These are phyloP conservation scores for Nematolebias whitei DNA, from an alignment of 2,113 vertebrate genomes.

Conservation along the genomic window DNA sequence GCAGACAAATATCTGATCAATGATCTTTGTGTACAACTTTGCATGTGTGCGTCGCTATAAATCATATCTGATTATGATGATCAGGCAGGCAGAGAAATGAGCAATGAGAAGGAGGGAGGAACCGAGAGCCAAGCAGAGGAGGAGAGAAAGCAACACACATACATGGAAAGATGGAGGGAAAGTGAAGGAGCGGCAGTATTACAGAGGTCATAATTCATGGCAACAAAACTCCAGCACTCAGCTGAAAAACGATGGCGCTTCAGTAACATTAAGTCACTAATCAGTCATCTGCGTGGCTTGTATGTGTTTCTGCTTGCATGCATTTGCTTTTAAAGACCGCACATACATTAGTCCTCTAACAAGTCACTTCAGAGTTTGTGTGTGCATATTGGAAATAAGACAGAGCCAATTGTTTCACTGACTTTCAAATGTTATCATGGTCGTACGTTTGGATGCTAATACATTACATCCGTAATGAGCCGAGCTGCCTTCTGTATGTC, in stretches of 20 bases:
- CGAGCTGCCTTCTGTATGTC: neutral
- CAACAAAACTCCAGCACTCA: slow-evolving; percentile 57
- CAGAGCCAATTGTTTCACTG: slow-evolving; percentile 26
- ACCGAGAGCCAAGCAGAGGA: slow-evolving; percentile 9
- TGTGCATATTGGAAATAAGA: slow-evolving; percentile 1
- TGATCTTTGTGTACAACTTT: slow-evolving; percentile 18
- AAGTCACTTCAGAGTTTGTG: slow-evolving; percentile 23
- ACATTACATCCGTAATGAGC: slow-evolving; percentile 17
- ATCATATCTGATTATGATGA: slow-evolving; percentile 68
- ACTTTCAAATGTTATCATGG: slow-evolving; percentile 30
- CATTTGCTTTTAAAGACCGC: slow-evolving; percentile 44
- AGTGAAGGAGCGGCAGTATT: slow-evolving; percentile 35
- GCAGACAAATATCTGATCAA: slow-evolving; percentile 63
- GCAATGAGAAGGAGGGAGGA: slow-evolving; percentile 28
- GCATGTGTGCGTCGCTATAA: slow-evolving; percentile 46
- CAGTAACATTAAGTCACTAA: slow-evolving; percentile 66
- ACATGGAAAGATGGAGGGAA: slow-evolving; percentile 18
- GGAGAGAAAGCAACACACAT: slow-evolving; percentile 6
- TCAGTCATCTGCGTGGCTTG: slow-evolving; percentile 53
- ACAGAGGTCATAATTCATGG: slow-evolving; percentile 65
- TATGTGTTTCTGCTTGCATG: slow-evolving; percentile 33
- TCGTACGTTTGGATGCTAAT: slow-evolving; percentile 17
- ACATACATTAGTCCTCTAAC: slow-evolving; percentile 52
- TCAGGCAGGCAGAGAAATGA: slow-evolving; percentile 49
- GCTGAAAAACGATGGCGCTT: slow-evolving; percentile 66